Conservation (phyloP, 2,888 invertebrate genomes). For the Ceramica pisi region DNA sequence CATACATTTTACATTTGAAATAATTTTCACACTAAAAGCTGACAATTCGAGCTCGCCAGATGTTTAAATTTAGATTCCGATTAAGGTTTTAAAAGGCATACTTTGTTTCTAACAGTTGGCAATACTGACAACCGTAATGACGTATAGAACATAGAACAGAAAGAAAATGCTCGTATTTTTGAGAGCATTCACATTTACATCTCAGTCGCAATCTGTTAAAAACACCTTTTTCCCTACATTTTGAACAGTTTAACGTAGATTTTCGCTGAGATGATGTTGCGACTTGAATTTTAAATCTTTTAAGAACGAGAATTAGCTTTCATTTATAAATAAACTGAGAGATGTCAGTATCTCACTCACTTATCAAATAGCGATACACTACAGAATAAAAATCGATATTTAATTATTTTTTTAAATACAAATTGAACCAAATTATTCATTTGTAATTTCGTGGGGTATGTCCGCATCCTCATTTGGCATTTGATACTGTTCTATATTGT, state of each 20-base stretch:
- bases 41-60: not conserved
- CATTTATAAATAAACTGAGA: not conserved
- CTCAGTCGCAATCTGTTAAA: no score
- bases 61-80: constrained; percentile 11
- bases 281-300: no score
- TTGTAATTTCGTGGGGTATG: not conserved
- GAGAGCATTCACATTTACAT: no score
- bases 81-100: not conserved
- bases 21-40: constrained; percentile 2
- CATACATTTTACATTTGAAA: constrained; percentile 17
- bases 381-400: no score
- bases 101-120: not conserved
- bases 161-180: not conserved
- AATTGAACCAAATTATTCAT: not conserved
- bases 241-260: no score
- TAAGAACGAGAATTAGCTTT: no score
- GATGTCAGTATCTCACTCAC: not conserved
- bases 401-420: no score
- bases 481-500: not conserved
- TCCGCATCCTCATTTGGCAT: not conserved
- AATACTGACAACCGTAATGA: not conserved
- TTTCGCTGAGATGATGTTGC: no score
- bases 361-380: no score
- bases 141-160: no score
- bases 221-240: no score